Evolutionary conservation across 2,888 invertebrate species (phyloP).

Genomic region (Oligia strigilis): DNA sequence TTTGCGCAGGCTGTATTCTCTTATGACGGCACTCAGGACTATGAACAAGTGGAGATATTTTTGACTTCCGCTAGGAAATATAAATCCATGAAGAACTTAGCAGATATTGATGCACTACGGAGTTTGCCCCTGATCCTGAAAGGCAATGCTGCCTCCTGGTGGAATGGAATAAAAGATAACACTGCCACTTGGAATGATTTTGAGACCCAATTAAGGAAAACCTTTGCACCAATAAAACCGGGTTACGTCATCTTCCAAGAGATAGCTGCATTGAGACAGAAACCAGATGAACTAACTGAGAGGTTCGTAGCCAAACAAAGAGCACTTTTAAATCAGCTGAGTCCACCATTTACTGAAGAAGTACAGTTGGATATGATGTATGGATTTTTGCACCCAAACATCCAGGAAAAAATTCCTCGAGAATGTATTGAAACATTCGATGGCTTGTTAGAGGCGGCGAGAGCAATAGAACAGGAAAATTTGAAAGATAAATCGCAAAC

Average conservation of each 20-base stretch:
- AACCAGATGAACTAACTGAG: constrained; percentile 51
- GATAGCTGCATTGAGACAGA: constrained; percentile 35
- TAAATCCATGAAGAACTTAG: constrained; percentile 44
- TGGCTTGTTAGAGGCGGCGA: constrained; percentile 56
- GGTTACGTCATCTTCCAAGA: constrained; percentile 43
- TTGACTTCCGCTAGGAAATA: constrained; percentile 45
- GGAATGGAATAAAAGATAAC: constrained; percentile 41
- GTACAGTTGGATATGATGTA: constrained; percentile 60
- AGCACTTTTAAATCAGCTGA: constrained; percentile 43
- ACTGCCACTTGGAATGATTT: constrained; percentile 51
- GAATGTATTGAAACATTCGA: constrained; percentile 41
- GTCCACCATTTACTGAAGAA: constrained; percentile 37
- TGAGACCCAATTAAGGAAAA: constrained; percentile 35
- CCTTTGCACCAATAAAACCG: constrained; percentile 44
- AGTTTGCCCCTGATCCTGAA: constrained; percentile 47
- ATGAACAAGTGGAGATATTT: constrained; percentile 45
- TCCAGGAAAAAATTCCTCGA: constrained; percentile 46
- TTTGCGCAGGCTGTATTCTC: constrained; percentile 49
- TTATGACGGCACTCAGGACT: constrained; percentile 43
- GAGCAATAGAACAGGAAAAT: constrained; percentile 39
- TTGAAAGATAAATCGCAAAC: constrained; percentile 13
- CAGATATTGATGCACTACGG: constrained; percentile 47
- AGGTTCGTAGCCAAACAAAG: constrained; percentile 52
- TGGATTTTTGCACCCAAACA: constrained; percentile 39
- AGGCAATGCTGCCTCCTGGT: constrained; percentile 52